A percentile compares a stretch with the other conserved stretches of the same genome.
Evolutionary conservation across 1,140 invertebrate genomes (phyloP).

Genomic region (Hyphantria cunea): DNA sequence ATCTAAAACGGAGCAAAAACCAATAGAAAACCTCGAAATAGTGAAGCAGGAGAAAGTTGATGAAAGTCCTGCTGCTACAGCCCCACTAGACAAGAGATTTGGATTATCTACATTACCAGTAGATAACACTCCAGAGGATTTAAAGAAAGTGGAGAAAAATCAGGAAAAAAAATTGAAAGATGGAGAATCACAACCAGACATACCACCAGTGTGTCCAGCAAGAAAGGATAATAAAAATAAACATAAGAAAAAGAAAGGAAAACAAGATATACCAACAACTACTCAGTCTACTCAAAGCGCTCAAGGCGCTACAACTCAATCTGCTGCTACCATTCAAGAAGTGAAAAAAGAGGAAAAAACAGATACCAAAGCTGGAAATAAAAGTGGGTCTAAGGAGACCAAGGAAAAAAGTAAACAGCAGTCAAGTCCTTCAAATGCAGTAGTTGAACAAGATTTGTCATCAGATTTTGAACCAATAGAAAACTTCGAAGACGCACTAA

Average conservation of each 20-base stretch:
- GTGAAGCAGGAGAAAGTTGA: background rate
- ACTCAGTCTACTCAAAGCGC: slow-evolving; percentile 19
- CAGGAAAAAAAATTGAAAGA: slow-evolving; percentile 5
- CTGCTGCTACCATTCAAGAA: slow-evolving; percentile 31
- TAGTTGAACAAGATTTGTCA: background rate
- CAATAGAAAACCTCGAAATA: background rate
- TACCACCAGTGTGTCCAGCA: slow-evolving; percentile 48
- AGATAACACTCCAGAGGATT: slow-evolving; percentile 4
- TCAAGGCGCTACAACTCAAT: slow-evolving; percentile 23
- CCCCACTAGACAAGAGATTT: no score
- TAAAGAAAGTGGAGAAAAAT: background rate
- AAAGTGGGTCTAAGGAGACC: slow-evolving; percentile 35
- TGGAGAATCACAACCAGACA: slow-evolving; percentile 12
- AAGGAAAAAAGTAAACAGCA: slow-evolving; percentile 62
- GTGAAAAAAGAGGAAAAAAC: slow-evolving; percentile 48
- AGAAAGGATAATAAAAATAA: slow-evolving; percentile 68
- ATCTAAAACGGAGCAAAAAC: background rate
- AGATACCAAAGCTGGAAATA: slow-evolving; percentile 30
- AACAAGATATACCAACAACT: slow-evolving; percentile 49
- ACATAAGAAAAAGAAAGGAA: slow-evolving; percentile 66
- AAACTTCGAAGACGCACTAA: slow-evolving; percentile 73
- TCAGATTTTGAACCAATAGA: slow-evolving; percentile 60
- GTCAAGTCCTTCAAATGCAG: slow-evolving; percentile 21
- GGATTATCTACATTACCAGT: background rate
- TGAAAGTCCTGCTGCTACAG: background rate